Percentiles rank a stretch among this genome's conserved stretches.
Conservation (phyloP, 35 echinoderm and acorn worm genomes). For the Stichopus chloronotus region DNA sequence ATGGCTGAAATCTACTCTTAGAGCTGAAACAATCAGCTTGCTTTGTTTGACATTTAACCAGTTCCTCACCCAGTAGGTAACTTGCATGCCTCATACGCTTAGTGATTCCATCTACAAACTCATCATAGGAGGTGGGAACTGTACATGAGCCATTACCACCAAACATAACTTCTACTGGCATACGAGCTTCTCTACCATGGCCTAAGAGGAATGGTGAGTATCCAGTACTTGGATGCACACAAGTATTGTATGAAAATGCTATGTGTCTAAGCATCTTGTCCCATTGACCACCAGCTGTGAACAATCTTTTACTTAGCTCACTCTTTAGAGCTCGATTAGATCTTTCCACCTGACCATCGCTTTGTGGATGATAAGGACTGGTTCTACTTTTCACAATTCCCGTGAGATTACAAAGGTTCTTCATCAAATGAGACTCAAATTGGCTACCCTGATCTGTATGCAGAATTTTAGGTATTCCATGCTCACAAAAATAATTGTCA, state of each 20-base stretch:
- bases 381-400: constrained; percentile 43
- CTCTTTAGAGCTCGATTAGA: constrained; percentile 42
- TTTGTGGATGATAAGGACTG: constrained; percentile 59
- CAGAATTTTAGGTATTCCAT: too few species aligned
- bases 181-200: constrained; percentile 49
- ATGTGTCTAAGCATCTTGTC: constrained; percentile 31
- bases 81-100: constrained; percentile 8
- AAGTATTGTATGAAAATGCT: constrained; percentile 56
- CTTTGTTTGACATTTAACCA: constrained; percentile 19
- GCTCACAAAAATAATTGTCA: too few species aligned
- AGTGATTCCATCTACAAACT: not conserved
- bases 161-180: constrained; percentile 41
- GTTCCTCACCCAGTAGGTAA: not conserved
- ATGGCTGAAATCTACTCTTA: too few species aligned
- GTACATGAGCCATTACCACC: not conserved
- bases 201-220: constrained; percentile 38
- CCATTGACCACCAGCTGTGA: constrained; percentile 24
- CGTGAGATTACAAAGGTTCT: constrained; percentile 27
- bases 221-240: constrained; percentile 13
- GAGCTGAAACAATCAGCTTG: constrained; percentile 34
- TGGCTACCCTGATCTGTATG: too few species aligned
- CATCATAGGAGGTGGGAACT: not conserved
- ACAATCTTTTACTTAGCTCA: constrained; percentile 48
- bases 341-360: constrained; percentile 50
- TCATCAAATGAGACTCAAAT: too few species aligned